Evolutionary conservation across 2,888 invertebrate species (phyloP), one percentile per base, ranked within the genome.

Genomic region (Xestia c-nigrum): DNA sequence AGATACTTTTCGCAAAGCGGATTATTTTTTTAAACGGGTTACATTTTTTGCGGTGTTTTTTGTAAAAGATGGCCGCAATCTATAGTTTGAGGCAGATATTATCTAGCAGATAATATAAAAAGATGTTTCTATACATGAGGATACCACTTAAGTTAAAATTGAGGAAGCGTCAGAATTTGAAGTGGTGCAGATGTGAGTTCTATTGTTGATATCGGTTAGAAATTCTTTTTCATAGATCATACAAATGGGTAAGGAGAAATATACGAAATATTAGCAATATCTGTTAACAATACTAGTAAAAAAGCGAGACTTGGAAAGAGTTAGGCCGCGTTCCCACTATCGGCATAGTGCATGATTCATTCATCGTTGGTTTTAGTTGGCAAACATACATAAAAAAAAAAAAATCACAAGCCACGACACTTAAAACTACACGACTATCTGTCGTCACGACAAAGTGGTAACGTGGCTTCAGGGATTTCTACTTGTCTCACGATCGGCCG

Each of bases 21-120:
- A 95, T 96, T 95, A 95, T 92, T 94, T 94, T 94, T 95, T 94
- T 89, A 92, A 94, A 91, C 68, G 92, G 94, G 92, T 94, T 94
- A 92, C 81, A 84, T 92, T 94, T 95, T 94, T 94, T 85, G 69
- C 87, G 81, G 73, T 72, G 74, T 87, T 90, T 88, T 91, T 87
- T 84, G 46, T 72, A 81, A 87, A 90, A 85, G 88, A 89, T 87
- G 87, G 77, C 80, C 83, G 78, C 85, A 57, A 59, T 71, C 74
- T 77, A 83, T 83, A 84, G 87, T 86, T 85, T 81, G 80, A 78
- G 76, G 77, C 73, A 75, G 83, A 87, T 89, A 86, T 80, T 88
- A 86, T 88, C 82, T 84, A 82, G 69, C 76, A 86, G 83, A 80
- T 87, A 81, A 86, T 83, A 77, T 81, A 43, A 82, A 81, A 83